Percentiles rank a stretch among this genome's conserved stretches.
Evolutionary conservation across 2,113 vertebrate genomes (phyloP).

Genomic region (Nerophis lumbriciformis): DNA sequence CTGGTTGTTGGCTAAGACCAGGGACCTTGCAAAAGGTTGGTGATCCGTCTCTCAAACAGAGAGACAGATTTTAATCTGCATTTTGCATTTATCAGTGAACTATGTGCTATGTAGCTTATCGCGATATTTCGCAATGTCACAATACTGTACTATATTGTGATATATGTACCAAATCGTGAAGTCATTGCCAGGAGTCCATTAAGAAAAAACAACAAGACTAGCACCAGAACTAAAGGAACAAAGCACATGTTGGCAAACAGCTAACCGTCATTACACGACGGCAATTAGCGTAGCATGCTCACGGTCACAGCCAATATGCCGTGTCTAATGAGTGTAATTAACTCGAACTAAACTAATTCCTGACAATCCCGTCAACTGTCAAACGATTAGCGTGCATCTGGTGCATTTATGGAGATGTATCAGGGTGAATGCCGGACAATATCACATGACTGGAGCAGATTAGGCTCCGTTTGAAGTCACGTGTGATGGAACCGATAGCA

Average conservation of each 20-base stretch:
- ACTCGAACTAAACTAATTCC: not conserved
- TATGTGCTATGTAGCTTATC: too few species aligned
- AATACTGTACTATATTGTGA: too few species aligned
- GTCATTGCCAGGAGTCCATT: too few species aligned
- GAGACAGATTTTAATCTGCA: too few species aligned
- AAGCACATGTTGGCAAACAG: not conserved
- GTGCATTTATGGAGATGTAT: not conserved
- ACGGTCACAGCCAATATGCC: not conserved
- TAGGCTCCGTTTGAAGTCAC: not conserved
- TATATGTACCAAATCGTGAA: too few species aligned
- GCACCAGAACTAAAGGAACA: not conserved
- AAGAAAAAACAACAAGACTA: too few species aligned
- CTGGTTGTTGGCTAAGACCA: too few species aligned
- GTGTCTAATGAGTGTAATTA: not conserved
- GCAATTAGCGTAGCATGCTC: not conserved
- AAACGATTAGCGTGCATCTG: not conserved
- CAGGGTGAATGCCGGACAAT: not conserved
- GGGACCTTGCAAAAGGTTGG: too few species aligned
- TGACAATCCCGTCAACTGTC: not conserved
- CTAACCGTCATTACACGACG: not conserved
- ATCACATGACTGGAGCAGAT: not conserved
- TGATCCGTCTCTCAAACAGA: too few species aligned
- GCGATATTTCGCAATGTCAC: too few species aligned
- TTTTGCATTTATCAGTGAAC: too few species aligned
- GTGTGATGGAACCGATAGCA: not conserved